These are phyloP conservation scores for Mobula birostris DNA, from an alignment of 2,113 vertebrate species.

Conservation along the genomic window DNA sequence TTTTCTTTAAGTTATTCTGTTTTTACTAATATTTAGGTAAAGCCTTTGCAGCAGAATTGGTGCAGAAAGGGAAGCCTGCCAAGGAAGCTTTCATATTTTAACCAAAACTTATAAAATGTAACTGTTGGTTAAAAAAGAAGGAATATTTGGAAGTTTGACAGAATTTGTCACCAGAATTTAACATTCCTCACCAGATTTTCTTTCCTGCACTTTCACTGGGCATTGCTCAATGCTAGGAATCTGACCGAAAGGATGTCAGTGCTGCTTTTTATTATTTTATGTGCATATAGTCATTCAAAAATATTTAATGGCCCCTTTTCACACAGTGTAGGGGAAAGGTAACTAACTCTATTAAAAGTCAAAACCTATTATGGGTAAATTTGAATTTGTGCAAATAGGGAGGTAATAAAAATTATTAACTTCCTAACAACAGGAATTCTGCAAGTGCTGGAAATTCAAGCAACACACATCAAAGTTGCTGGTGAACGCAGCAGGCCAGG, in stretches of 20 bases:
- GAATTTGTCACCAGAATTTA: background rate
- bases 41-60: background rate
- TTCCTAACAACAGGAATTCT: background rate
- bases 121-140: background rate
- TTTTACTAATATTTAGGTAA: background rate
- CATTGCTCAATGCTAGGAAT: background rate
- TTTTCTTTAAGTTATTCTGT: background rate
- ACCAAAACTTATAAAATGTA: background rate
- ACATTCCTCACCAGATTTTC: background rate
- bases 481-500: too few species aligned
- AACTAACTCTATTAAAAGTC: background rate
- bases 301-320: background rate
- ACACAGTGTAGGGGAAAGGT: background rate
- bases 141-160: background rate
- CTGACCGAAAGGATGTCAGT: background rate
- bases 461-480: too few species aligned
- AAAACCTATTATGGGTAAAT: background rate
- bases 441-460: too few species aligned
- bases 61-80: background rate
- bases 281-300: background rate
- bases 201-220: background rate
- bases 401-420: background rate
- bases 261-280: background rate
- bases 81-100: background rate
- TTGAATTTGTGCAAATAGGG: background rate